Evolutionary conservation across 2,888 invertebrate species (phyloP), one percentile per base, ranked within the genome.

Genomic region (Nemotelus nigrinus): DNA sequence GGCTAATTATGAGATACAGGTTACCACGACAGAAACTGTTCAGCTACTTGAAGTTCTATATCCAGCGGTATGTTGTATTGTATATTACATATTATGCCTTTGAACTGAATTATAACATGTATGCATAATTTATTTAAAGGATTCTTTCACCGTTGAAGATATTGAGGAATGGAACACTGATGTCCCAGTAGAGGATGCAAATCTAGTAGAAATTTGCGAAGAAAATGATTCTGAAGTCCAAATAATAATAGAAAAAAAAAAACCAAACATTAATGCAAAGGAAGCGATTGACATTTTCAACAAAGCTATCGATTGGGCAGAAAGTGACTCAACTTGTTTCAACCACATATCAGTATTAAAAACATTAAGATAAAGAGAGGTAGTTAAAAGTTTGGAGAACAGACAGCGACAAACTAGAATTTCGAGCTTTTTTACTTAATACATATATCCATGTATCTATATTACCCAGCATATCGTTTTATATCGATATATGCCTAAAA

Each of bases 311-410:
- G 43, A 63, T 2, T 41, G 63, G 41, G 63, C 63, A 39, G 43
- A 41, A 63, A 63, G 58, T n/a, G 58, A 7, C 8, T 63, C 5
- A 63, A 1, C 43, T 41, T 41, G 3, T 41, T 41, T 39, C 43
- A 63, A 63, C 63, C 63, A 41, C 4, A 63, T 63, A 41, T 25
- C 25, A 25, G 25, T 25, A 1, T 58, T 58, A 58, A 58, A 63
- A n/a, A 63, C 3, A 63, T 63, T 63, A 63, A 63, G 63, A 41
- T 2, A 63, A 63, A 63, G 63, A 63, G 63, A 2, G 63, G 25
- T 63, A 63, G 63, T 63, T 63, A 63, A 63, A 63, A 63, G 63
- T 63, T 63, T 63, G 43, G 63, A 63, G 63, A 63, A 63, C 41
- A 63, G 43, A 63, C 2, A 63, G 39, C 63, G 63, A 43, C 43